Percentiles rank a stretch among this genome's conserved stretches.
Evolutionary conservation across 2,113 vertebrate genomes (phyloP).

Genomic region (Lepus americanus): DNA sequence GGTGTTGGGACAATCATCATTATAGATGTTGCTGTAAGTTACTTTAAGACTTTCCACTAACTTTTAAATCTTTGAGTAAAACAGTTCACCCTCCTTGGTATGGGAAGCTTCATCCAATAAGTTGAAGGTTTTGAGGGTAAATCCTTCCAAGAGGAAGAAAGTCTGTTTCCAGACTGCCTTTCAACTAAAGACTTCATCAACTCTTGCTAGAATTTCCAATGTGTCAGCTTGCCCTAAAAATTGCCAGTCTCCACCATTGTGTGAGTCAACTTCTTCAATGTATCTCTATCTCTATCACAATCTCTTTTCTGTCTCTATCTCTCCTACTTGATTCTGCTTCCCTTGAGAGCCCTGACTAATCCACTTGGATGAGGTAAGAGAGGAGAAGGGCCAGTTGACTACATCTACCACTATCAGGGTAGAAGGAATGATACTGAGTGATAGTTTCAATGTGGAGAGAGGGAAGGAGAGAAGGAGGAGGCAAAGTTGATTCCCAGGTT

Average conservation of each 20-base stretch:
- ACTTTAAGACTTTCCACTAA: not conserved
- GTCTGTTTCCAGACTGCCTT: not conserved
- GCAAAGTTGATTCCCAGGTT: not conserved
- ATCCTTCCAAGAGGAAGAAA: not conserved
- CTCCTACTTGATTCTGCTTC: not conserved
- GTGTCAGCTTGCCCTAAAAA: not conserved
- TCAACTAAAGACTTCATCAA: no score
- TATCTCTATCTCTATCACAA: not conserved
- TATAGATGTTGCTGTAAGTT: not conserved
- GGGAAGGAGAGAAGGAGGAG: not conserved
- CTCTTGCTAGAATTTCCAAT: not conserved
- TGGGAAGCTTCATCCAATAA: not conserved
- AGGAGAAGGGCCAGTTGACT: not conserved
- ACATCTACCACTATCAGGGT: not conserved
- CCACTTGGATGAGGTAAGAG: not conserved
- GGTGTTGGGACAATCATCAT: not conserved
- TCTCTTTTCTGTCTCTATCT: not conserved
- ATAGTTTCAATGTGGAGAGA: not conserved
- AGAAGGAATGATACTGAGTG: not conserved
- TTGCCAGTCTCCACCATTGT: not conserved
- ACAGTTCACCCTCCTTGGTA: not conserved
- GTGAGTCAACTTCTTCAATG: not conserved
- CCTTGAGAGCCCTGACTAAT: not conserved
- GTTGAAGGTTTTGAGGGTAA: not conserved
- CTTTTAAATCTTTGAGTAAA: constrained; percentile 3